Evolutionary conservation across 2,113 vertebrate species (phyloP), one percentile per base, ranked within the genome.

Genomic region (Phodopus roborovskii): DNA sequence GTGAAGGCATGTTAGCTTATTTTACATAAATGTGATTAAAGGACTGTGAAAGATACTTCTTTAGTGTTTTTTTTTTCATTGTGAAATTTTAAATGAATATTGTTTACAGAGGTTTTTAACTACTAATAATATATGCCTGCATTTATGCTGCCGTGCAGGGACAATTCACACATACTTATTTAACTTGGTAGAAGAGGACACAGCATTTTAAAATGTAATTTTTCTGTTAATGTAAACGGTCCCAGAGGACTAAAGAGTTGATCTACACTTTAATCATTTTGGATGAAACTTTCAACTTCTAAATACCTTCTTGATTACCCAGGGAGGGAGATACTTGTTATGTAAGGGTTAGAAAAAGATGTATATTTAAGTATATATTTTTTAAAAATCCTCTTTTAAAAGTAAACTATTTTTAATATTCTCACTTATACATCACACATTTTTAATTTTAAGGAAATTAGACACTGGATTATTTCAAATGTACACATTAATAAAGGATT

Each of bases 191-290:
- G 81, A 73, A 88, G 94, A 97, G 94, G 71, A 95, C 94, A 96
- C 4, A 84, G 60, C 81, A 91, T 93, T 97, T 97, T 97, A 78
- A 94, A 97, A 96, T 90, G 94, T 85, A 97, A 96, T 97, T 96
- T 97, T 96, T 95, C 66, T 96, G 84, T 97, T 96, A 94, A 96
- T 98, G 68, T 94, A 94, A 96, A 96, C 94, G 68, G 1, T 89
- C 97, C 91, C 94, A 93, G 84, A 94, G 84, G 97, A 94, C 92
- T 86, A 15, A 85, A 68, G 7, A 1, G 60, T 79, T 92, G 90
- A 87, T 88, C 28, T 84, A 92, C 56, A 96, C 50, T 92, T 82
- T 96, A 94, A 96, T 97, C 82, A 96, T 66, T 93, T 74, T 96
- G 91, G 84, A 81, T 94, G 81, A 83, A 45, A 96, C 39, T 78